Evolutionary conservation across 2,113 vertebrate species (phyloP), one percentile per base, ranked within the genome.

Genomic region (Actinemys pallida): DNA sequence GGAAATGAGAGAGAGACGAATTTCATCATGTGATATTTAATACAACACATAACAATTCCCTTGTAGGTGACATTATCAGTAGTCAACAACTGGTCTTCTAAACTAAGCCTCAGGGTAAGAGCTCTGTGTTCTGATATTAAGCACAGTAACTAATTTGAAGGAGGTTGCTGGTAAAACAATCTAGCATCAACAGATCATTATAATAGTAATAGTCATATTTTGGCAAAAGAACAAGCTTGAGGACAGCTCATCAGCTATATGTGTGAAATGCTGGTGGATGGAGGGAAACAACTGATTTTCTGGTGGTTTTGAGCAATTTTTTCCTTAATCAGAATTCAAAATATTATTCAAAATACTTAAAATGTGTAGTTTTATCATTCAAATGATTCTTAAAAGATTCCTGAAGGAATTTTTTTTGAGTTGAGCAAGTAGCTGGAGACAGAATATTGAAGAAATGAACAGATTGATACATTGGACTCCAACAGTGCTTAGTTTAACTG

Each of bases 61-160:
- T 14, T 88, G 53, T 86, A 94, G 49, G 39, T 93, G 82, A 49
- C 8, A 1, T 39, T 82, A 69, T 20, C 76, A 35, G 35, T 47
- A 83, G 29, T 24, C 84, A 96, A 54, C 27, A 91, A 82, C 62
- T 52, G 39, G 47, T 79, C 42, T 83, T 83, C 54, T 85, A 22
- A 56, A 42, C 4, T 80, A 29, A 76, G 16, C 19, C 84, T 72
- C 3, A 31, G 65, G 57, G 25, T 85, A 62, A 83, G 89, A 24
- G 86, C 31, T 94, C 83, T 93, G 11, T 93, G 11, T 78, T 90
- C 79, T 85, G 53, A 49, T 86, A 65, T 90, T 78, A 92, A 83
- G 25, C 31, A 47, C 59, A 84, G 22, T 80, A 83, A 84, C n/a
- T 95, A 88, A 90, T 17, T 76, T 75, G 17, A 65, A 62, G 45